Percentiles rank a stretch among this genome's conserved stretches.
phyloP scores from a whole-genome alignment of 2,113 vertebrate genomes.

The Poecile atricapillus region DNA sequence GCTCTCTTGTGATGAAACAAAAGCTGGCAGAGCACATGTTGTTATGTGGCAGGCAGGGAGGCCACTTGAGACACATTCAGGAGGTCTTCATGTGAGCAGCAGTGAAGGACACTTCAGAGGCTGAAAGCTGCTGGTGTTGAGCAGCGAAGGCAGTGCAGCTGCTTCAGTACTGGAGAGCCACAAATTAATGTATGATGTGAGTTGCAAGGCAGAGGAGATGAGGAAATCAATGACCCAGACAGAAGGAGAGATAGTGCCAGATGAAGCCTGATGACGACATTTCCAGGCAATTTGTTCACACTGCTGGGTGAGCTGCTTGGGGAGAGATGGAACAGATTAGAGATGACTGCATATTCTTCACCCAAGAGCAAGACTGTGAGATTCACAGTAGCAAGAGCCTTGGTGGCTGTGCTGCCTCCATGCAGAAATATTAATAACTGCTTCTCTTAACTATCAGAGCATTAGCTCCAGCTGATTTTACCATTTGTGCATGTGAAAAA shows the following conservation, averaged over 20 bases:
- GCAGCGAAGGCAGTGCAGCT: slow-evolving; percentile 11
- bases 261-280: slow-evolving; percentile 48
- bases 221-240: slow-evolving; percentile 60
- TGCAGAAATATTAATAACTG: background rate
- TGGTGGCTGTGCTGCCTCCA: background rate
- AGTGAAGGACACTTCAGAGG: slow-evolving; percentile 39
- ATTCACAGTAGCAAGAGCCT: background rate
- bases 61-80: slow-evolving; percentile 26
- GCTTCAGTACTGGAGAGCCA: background rate
- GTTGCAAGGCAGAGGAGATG: slow-evolving; percentile 49
- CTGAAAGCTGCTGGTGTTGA: slow-evolving; percentile 25
- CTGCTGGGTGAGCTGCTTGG: slow-evolving; percentile 33
- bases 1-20: slow-evolving; percentile 12
- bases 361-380: slow-evolving; percentile 14
- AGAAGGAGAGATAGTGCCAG: slow-evolving; percentile 33
- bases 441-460: slow-evolving; percentile 15
- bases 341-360: background rate
- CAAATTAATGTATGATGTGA: slow-evolving; percentile 19
- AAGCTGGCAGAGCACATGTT: slow-evolving; percentile 24
- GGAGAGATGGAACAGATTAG: slow-evolving; percentile 45
- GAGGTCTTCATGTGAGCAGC: slow-evolving; percentile 18
- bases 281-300: slow-evolving; percentile 58
- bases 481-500: slow-evolving; percentile 4
- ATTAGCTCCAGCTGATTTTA: background rate
- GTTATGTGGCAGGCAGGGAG: background rate